phyloP scores from a whole-genome alignment of 2,113 vertebrate genomes.

The Leptobrachium leishanense region DNA sequence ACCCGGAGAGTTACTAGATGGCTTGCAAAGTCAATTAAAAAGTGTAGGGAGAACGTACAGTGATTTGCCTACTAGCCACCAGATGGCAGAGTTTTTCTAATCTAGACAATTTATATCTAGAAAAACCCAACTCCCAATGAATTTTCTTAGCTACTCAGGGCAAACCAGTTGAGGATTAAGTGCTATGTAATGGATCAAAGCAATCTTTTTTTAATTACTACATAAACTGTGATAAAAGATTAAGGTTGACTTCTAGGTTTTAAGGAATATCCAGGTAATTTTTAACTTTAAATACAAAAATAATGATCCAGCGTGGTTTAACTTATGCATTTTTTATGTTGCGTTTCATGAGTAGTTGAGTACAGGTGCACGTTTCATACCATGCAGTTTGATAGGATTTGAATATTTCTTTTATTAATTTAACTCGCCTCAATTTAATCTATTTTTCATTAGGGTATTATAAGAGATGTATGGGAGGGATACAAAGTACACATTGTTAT shows the following conservation, averaged over 20 bases:
- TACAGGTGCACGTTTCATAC: no score
- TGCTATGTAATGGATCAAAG: neutral
- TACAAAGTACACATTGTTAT: no score
- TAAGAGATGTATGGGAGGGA: no score
- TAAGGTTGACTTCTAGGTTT: neutral
- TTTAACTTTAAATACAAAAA: neutral
- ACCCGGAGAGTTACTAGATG: neutral
- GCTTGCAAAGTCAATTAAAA: neutral
- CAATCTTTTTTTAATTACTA: neutral
- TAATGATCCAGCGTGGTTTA: no score
- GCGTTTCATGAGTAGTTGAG: no score
- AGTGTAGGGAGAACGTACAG: neutral
- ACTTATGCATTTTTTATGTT: no score
- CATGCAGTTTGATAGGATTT: no score
- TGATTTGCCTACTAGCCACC: neutral
- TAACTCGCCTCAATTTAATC: no score
- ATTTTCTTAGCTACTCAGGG: neutral
- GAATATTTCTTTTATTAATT: no score
- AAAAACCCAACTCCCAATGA: neutral
- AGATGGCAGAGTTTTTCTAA: slow-evolving; percentile 4
- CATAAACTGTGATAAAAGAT: neutral
- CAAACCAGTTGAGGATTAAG: neutral
- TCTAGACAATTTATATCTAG: neutral
- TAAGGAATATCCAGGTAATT: neutral
- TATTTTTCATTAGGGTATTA: no score